Evolutionary conservation across 2,888 invertebrate genomes (phyloP).

Genomic region (Ferdinandea cuprea): DNA sequence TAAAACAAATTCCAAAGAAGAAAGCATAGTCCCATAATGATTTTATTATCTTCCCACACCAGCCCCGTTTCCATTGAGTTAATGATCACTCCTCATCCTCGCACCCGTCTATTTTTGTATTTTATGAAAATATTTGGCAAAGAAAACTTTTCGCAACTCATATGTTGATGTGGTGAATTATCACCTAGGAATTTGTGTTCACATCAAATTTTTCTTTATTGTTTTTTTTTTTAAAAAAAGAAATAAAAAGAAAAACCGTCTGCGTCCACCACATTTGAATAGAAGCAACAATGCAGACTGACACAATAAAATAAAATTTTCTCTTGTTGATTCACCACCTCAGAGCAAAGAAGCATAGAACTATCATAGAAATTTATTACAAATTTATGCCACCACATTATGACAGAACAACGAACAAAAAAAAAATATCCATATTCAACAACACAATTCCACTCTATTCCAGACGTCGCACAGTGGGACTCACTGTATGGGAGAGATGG

Average conservation of each 20-base stretch:
- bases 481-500: too few relatives aligned
- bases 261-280: not conserved
- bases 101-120: conserved; percentile 29
- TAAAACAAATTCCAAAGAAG: too few relatives aligned
- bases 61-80: not conserved
- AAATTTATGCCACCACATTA: conserved; percentile 48
- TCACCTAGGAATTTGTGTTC: conserved; percentile 43
- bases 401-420: not conserved
- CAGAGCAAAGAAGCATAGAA: not conserved
- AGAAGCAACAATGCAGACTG: conserved; percentile 1
- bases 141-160: not conserved
- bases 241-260: not conserved
- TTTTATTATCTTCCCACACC: too few relatives aligned
- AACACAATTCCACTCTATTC: conserved; percentile 27
- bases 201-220: conserved; percentile 21
- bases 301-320: conserved; percentile 8
- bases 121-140: conserved; percentile 25
- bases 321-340: conserved; percentile 63
- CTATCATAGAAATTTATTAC: conserved; percentile 16
- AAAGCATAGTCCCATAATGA: too few relatives aligned
- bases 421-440: too few relatives aligned
- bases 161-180: conserved; percentile 8
- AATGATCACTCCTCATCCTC: conserved; percentile 24
- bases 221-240: conserved; percentile 4
- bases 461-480: too few relatives aligned